These are phyloP conservation scores for Pedionomus torquatus DNA, from an alignment of 2,113 vertebrate species.

Conservation along the genomic window DNA sequence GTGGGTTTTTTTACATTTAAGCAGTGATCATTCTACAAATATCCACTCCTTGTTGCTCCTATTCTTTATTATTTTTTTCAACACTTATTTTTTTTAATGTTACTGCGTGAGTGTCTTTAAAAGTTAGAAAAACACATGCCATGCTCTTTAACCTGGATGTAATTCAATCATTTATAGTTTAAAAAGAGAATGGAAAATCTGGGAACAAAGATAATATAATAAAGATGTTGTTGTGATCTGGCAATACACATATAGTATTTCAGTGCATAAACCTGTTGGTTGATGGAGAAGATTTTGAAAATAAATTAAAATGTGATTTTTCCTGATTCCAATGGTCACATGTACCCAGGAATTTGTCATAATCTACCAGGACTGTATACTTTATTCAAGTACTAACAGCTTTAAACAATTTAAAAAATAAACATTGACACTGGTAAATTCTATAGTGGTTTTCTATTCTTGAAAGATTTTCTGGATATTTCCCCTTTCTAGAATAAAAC, in stretches of 20 bases:
- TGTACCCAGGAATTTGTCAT: background rate
- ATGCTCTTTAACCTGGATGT: background rate
- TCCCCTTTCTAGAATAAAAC: background rate
- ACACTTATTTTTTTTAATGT: too few relatives aligned
- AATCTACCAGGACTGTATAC: background rate
- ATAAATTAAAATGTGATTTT: background rate
- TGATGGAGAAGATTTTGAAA: background rate
- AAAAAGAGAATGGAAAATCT: background rate
- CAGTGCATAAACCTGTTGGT: background rate
- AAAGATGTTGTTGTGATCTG: background rate
- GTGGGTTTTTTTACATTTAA: background rate
- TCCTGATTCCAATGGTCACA: background rate
- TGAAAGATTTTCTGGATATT: background rate
- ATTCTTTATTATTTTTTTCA: background rate
- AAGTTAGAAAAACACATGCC: background rate
- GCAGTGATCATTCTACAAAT: background rate
- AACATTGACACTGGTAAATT: rapidly evolving
- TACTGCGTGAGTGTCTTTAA: background rate
- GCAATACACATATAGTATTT: background rate
- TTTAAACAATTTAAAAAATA: background rate
- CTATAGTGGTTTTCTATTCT: background rate
- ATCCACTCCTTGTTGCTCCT: background rate
- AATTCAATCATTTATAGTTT: background rate
- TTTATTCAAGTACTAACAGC: background rate
- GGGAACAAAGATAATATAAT: background rate